Conservation (phyloP, 2,113 vertebrate species). For the Thymallus thymallus region DNA sequence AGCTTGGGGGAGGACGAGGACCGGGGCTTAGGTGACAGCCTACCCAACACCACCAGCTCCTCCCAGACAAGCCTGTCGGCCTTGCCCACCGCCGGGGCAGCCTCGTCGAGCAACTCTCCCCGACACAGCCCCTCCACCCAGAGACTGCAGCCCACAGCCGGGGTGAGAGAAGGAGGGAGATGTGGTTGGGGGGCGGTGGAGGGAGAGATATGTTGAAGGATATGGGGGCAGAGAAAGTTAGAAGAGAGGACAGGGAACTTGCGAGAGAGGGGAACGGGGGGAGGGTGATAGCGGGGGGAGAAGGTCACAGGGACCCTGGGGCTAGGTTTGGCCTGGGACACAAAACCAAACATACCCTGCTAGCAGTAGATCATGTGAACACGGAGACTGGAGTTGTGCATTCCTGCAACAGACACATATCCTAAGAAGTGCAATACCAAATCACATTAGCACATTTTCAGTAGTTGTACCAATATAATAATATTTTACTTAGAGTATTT, state of each 20-base stretch:
- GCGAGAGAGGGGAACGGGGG: not conserved
- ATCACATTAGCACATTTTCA: not conserved
- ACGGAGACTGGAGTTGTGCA: too few relatives aligned
- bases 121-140: constrained; percentile 59
- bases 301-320: not conserved
- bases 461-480: not conserved
- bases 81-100: constrained; percentile 55
- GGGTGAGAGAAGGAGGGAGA: constrained; percentile 42
- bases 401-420: not conserved
- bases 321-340: not conserved
- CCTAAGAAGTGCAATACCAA: not conserved
- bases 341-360: not conserved
- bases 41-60: constrained; percentile 79
- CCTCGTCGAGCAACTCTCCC: constrained; percentile 49
- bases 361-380: not conserved
- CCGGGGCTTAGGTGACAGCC: constrained; percentile 75
- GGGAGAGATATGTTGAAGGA: constrained; percentile 8
- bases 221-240: constrained; percentile 21
- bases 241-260: not conserved
- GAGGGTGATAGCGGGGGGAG: not conserved
- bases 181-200: not conserved
- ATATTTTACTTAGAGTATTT: not conserved
- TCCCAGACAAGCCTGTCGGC: constrained; percentile 77
- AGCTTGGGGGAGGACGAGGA: constrained; percentile 70
- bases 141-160: constrained; percentile 39